These are phyloP conservation scores for Calliscelio sp. DNA, from an alignment of 2,888 invertebrate species.

Conservation along the genomic window DNA sequence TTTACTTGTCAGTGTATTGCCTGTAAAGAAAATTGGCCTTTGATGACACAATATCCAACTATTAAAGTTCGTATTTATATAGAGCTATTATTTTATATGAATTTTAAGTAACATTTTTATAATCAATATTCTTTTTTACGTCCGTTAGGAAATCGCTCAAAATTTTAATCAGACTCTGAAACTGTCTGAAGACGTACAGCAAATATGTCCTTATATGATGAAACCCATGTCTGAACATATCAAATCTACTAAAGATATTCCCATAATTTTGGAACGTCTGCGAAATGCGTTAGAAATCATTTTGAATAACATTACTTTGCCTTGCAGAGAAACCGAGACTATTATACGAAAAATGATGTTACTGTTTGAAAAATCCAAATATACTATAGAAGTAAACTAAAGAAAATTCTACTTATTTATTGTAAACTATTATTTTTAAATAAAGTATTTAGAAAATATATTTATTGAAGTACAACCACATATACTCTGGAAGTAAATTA, in stretches of 20 bases:
- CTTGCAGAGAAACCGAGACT: constrained; percentile 35
- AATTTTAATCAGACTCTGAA: neutral
- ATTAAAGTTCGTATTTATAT: constrained; percentile 5
- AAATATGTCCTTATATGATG: neutral
- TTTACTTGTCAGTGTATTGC: constrained; percentile 46
- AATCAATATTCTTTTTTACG: neutral
- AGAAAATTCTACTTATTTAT: too few relatives aligned
- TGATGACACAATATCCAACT: constrained; percentile 6
- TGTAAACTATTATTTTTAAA: too few relatives aligned
- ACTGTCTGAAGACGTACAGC: neutral
- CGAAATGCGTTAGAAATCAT: constrained; percentile 13
- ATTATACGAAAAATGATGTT: constrained; percentile 38
- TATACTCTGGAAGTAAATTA: too few relatives aligned
- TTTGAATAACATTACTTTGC: neutral
- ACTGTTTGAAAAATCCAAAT: constrained; percentile 31
- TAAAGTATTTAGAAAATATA: too few relatives aligned
- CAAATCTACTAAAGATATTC: constrained; percentile 8
- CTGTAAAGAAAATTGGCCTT: constrained; percentile 56
- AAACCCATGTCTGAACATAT: constrained; percentile 15
- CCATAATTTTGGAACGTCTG: constrained; percentile 6
- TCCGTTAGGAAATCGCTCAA: constrained; percentile 14
- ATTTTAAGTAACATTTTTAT: too few relatives aligned
- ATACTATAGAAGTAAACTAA: too few relatives aligned
- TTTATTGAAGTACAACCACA: too few relatives aligned
- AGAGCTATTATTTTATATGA: too few relatives aligned